Base-by-base conservation (phyloP, 2,113 vertebrate genomes). In the Zosterops lateralis region DNA sequence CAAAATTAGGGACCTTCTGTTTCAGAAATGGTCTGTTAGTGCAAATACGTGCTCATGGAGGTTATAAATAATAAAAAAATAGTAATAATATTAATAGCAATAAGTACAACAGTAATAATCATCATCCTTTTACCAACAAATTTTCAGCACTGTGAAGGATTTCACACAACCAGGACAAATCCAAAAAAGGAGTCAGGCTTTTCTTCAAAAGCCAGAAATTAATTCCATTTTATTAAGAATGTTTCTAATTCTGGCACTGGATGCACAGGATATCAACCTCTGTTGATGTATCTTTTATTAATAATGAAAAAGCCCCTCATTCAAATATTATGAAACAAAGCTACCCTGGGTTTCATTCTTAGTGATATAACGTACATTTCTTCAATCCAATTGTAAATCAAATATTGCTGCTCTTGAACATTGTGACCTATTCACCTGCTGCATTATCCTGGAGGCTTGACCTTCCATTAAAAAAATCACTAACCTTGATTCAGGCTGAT, bases 401-500 rank as follows among this genome's bases (percentile, higher is more conserved):
- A 85, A 83, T 25, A 12, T 34, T 94, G 65, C 32, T 79, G 80
- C 74, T 95, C 93, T 95, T 47, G 53, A 94, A 91, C 65, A 87
- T 13, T 77, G 64, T 42, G 75, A 93, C 86, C 93, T 91, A 18
- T 78, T 96, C 82, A 89, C 67, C 51, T 87, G 78, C 58, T 79
- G n/a, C 16, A 31, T 50, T 81, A 91, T 92, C 36, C 89, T 42
- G 22, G 64, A 96, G 86, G 58, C 62, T 96, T 94, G 71, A 90
- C 79, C n/a, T 92, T 92, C 17, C 45, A 87, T 64, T 38, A 38
- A 93, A 96, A 13, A 13, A 92, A 93, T 50, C 71, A 91, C 96
- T 95, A 97, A 96, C 84, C 79, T 95, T 60, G 28, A 45, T 62
- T 91, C 20, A 53, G 66, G 67, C 66, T 14, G 31, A 64, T 89